Conservation (phyloP, 2,888 invertebrate species). For the Bugulina stolonifera region DNA sequence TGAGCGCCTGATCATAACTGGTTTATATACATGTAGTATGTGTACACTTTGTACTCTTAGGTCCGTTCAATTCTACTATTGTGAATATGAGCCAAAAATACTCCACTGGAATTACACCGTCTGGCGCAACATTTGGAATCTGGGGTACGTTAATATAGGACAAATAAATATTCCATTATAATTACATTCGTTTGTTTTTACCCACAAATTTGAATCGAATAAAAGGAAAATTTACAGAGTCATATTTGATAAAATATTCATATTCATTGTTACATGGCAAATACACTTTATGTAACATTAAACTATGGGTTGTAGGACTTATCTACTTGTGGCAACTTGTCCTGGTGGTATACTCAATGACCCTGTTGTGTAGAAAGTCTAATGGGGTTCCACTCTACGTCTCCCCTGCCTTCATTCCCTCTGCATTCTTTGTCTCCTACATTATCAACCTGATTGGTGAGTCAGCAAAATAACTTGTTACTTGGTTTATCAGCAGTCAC, state of each 20-base stretch:
- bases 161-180: no score
- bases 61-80: conserved; percentile 20
- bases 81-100: conserved; percentile 9
- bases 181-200: no score
- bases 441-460: conserved; percentile 8
- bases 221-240: no score
- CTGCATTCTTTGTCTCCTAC: conserved; percentile 1
- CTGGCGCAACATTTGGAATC: conserved; percentile 2
- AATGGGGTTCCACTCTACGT: not conserved
- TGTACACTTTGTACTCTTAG: not conserved
- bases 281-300: no score
- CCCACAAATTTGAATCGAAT: no score
- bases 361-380: not conserved
- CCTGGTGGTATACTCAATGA: not conserved
- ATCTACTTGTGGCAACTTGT: not conserved
- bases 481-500: no score
- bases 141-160: no score
- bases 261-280: no score
- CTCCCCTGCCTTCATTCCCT: not conserved
- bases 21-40: not conserved
- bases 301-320: no score
- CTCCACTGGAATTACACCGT: not conserved
- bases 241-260: no score
- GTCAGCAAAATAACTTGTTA: no score
- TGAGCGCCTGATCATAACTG: not conserved